These are phyloP conservation scores for Alcedo quadribrachys DNA, from an alignment of 2,797 vertebrate genomes.

Conservation along the genomic window DNA sequence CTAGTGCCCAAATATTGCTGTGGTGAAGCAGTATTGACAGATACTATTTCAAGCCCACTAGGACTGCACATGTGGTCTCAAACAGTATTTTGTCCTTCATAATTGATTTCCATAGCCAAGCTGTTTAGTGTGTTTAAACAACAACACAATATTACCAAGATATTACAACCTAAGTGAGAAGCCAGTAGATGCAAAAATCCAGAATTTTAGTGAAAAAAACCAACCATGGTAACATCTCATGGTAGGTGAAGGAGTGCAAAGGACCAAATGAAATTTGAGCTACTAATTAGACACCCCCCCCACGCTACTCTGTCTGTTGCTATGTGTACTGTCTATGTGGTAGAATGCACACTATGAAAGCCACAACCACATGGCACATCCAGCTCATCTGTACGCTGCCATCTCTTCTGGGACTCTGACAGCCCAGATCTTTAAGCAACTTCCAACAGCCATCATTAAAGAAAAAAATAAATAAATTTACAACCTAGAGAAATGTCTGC, in stretches of 20 bases:
- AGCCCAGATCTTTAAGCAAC: constrained; percentile 53
- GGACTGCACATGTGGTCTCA: neutral
- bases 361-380: constrained; percentile 9
- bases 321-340: constrained; percentile 11
- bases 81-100: constrained; percentile 37
- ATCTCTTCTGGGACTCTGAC: constrained; percentile 26
- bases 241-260: constrained; percentile 61
- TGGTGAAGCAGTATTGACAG: neutral
- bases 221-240: neutral
- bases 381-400: constrained; percentile 34
- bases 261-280: constrained; percentile 44
- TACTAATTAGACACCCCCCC: neutral
- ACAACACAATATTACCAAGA: neutral
- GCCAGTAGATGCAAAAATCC: neutral
- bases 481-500: neutral
- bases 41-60: neutral
- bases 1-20: neutral
- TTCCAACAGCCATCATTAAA: constrained; percentile 60
- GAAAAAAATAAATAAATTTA: neutral
- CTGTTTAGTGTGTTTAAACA: constrained; percentile 51
- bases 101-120: constrained; percentile 29
- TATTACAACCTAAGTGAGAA: constrained; percentile 34
- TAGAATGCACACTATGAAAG: neutral
- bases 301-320: neutral
- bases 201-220: neutral